Conservation (phyloP, 1,140 invertebrate species). For the Hypothenemus hampei region DNA sequence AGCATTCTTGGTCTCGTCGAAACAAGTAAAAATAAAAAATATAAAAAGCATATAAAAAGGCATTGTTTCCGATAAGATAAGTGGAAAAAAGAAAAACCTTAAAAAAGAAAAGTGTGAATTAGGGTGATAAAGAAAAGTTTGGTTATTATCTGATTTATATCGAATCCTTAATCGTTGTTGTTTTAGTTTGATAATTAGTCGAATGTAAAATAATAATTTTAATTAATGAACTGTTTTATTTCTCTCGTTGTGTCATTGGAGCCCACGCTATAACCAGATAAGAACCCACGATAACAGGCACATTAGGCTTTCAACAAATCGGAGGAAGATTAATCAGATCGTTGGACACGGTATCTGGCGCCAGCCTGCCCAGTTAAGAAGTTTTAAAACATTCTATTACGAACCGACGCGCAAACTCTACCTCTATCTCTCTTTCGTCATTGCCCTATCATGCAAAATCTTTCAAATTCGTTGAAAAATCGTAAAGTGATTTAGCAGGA, state of each 20-base stretch:
- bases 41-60: too few species aligned
- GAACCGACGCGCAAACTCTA: not conserved
- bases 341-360: conserved; percentile 25
- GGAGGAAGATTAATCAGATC: conserved; percentile 30
- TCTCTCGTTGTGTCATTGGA: conserved; percentile 5
- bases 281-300: conserved; percentile 20
- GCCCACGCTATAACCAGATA: conserved; percentile 22
- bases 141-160: too few species aligned
- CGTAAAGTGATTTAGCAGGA: conserved; percentile 15
- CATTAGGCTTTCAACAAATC: conserved; percentile 33
- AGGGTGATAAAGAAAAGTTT: too few species aligned
- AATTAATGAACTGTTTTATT: conserved; percentile 19
- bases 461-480: conserved; percentile 5
- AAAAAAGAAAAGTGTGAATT: too few species aligned
- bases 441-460: conserved; percentile 1
- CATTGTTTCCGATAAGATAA: too few species aligned
- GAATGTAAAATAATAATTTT: not conserved
- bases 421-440: too few species aligned
- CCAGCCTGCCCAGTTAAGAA: conserved; percentile 23
- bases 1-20: too few species aligned
- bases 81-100: too few species aligned
- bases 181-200: too few species aligned
- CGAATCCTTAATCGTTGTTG: too few species aligned
- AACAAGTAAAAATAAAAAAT: too few species aligned
- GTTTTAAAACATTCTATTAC: not conserved